phyloP scores from a whole-genome alignment of 2,113 vertebrate species.

The Poeciliopsis turrubarensis region DNA sequence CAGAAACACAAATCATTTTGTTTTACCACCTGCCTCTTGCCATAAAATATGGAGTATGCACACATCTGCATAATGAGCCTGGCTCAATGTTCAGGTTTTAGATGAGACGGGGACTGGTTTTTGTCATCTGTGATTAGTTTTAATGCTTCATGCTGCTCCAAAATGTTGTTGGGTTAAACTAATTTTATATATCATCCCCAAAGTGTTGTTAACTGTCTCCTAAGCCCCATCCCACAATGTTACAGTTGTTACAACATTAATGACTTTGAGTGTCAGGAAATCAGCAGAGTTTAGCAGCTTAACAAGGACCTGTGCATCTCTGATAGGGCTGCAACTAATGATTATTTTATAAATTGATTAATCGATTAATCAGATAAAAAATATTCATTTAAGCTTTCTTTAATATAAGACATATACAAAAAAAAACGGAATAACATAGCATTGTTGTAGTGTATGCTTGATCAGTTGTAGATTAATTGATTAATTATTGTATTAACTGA shows the following conservation, averaged over 20 bases:
- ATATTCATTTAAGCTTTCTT: too few species aligned
- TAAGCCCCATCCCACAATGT: conserved; percentile 7
- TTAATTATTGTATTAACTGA: too few species aligned
- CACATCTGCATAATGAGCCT: conserved; percentile 55
- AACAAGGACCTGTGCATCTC: background rate
- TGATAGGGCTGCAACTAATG: background rate
- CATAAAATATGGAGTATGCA: conserved; percentile 64
- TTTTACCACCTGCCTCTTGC: conserved; percentile 58
- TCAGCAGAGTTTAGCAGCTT: background rate
- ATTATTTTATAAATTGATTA: too few species aligned
- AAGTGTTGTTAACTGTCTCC: conserved; percentile 11
- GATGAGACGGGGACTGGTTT: conserved; percentile 24
- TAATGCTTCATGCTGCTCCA: conserved; percentile 23
- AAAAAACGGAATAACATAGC: too few species aligned
- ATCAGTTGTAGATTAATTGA: too few species aligned
- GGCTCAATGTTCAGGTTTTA: conserved; percentile 52
- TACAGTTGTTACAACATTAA: background rate
- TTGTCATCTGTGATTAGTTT: conserved; percentile 41
- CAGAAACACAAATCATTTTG: conserved; percentile 64
- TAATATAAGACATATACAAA: too few species aligned
- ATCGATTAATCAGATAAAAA: too few species aligned
- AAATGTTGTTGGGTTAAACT: conserved; percentile 20
- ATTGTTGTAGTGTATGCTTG: too few species aligned
- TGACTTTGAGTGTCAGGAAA: background rate
- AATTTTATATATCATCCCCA: background rate